Percentiles rank a stretch among this genome's conserved stretches.
Conservation (phyloP, 2,797 vertebrate genomes). For the Cephalopachus bancanus region DNA sequence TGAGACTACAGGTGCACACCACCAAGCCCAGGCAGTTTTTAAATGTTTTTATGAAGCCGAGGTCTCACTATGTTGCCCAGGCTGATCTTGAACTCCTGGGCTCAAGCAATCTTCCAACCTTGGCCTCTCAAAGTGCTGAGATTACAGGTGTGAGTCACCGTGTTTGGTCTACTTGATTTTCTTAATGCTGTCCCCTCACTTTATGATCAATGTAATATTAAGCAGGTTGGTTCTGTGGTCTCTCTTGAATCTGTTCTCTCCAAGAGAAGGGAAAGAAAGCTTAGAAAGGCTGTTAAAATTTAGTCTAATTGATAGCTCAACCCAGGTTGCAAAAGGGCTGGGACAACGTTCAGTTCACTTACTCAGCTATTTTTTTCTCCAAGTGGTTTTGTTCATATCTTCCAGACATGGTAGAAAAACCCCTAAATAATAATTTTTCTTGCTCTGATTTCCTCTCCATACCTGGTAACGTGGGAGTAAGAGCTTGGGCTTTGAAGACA, state of each 20-base stretch:
- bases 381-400: not conserved
- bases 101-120: too few relatives aligned
- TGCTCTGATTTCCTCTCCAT: not conserved
- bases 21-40: too few relatives aligned
- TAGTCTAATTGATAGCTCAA: not conserved
- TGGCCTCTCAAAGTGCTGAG: too few relatives aligned
- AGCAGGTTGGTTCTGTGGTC: not conserved
- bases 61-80: too few relatives aligned
- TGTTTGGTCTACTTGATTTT: not conserved
- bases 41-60: too few relatives aligned
- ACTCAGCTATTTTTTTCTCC: not conserved
- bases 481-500: slow-evolving; percentile 9
- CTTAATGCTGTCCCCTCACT: not conserved
- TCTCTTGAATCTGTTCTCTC: not conserved
- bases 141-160: too few relatives aligned
- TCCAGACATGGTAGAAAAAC: not conserved
- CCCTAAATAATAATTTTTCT: not conserved
- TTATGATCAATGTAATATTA: not conserved
- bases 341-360: not conserved
- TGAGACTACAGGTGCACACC: too few relatives aligned
- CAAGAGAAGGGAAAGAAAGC: not conserved
- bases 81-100: too few relatives aligned
- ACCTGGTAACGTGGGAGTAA: not conserved
- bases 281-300: not conserved
- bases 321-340: not conserved